These are phyloP conservation scores for Drosophila ambigua DNA, from an alignment of 1,140 invertebrate genomes.

Conservation along the genomic window DNA sequence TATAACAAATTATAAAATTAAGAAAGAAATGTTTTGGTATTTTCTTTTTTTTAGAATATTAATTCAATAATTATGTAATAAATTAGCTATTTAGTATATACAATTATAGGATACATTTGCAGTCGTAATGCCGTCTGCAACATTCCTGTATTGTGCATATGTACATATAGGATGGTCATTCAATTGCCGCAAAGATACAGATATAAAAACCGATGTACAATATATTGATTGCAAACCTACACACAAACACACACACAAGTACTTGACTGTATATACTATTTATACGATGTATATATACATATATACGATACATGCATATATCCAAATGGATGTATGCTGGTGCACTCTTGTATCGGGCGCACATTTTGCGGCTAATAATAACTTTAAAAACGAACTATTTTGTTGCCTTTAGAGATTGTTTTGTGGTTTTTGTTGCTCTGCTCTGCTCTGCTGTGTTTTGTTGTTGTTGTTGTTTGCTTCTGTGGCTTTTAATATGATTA, in stretches of 20 bases:
- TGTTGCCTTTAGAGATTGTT: conserved; percentile 74
- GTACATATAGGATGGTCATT: conserved; percentile 50
- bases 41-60: no score
- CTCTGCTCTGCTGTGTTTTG: conserved; percentile 39
- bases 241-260: conserved; percentile 38
- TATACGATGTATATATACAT: conserved; percentile 25
- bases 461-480: conserved; percentile 44
- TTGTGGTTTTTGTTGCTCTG: conserved; percentile 45
- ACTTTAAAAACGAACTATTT: conserved; percentile 82
- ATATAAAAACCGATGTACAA: conserved; percentile 66
- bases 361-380: conserved; percentile 82
- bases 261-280: conserved; percentile 21
- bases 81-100: no score
- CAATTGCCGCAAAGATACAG: conserved; percentile 65
- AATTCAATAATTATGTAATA: no score
- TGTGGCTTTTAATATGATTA: conserved; percentile 79
- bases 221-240: conserved; percentile 64
- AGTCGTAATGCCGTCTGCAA: not conserved
- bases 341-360: conserved; percentile 57
- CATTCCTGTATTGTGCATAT: conserved; percentile 23
- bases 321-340: conserved; percentile 21
- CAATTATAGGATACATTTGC: no score
- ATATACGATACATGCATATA: conserved; percentile 26
- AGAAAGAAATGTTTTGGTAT: no score
- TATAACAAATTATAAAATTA: no score